Percentiles rank a stretch among this genome's conserved stretches.
These are phyloP conservation scores for Saccopteryx leptura DNA, from an alignment of 2,113 vertebrate genomes.

Conservation along the genomic window DNA sequence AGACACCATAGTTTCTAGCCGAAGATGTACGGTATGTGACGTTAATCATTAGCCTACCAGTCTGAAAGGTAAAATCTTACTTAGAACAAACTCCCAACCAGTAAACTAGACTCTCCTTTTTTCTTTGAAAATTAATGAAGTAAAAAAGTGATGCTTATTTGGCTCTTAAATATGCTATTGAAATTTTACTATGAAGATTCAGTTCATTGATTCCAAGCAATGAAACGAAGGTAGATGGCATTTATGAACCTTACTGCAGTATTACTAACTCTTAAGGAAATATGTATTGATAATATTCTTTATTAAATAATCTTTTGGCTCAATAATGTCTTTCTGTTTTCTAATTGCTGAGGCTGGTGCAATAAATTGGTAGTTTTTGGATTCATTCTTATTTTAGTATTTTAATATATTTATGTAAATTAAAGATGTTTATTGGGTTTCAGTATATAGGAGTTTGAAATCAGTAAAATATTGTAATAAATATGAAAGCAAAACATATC, in stretches of 20 bases:
- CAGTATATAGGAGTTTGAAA: conserved; percentile 87
- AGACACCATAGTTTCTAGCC: conserved; percentile 79
- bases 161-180: conserved; percentile 82
- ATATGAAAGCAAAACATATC: conserved; percentile 86
- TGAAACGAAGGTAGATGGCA: conserved; percentile 72
- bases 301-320: conserved; percentile 83
- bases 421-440: conserved; percentile 86
- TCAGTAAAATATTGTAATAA: conserved; percentile 87
- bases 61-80: conserved; percentile 82
- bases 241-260: conserved; percentile 81
- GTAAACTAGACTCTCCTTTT: conserved; percentile 65
- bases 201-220: conserved; percentile 87
- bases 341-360: conserved; percentile 81
- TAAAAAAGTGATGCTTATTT: conserved; percentile 80
- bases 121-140: conserved; percentile 72
- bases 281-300: conserved; percentile 87
- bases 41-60: conserved; percentile 79
- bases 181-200: conserved; percentile 85
- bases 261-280: conserved; percentile 86
- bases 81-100: conserved; percentile 78
- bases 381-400: conserved; percentile 73
- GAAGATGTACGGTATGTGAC: conserved; percentile 80
- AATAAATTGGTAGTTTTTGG: conserved; percentile 77
- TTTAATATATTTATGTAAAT: conserved; percentile 86
- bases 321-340: conserved; percentile 83